These are phyloP conservation scores for Catocala fraxini DNA, from an alignment of 2,888 invertebrate species.

Conservation along the genomic window DNA sequence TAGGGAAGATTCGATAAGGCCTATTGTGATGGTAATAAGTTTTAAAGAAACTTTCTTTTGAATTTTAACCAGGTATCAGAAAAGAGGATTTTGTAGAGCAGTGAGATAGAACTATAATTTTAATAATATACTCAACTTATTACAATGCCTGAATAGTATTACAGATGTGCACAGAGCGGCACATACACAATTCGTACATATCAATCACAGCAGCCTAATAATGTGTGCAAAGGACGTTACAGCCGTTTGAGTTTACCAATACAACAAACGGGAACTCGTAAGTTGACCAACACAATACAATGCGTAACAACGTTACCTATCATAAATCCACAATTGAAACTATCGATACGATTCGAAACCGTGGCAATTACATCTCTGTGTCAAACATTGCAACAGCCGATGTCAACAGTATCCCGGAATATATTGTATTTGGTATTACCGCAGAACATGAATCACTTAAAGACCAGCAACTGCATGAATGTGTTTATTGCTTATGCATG, in stretches of 20 bases:
- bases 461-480: background rate
- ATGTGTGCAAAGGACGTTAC: background rate
- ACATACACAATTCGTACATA: too few species aligned
- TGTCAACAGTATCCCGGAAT: background rate
- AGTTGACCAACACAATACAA: constrained; percentile 3
- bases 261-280: background rate
- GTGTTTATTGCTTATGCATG: background rate
- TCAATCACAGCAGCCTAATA: too few species aligned
- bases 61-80: too few species aligned
- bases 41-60: too few species aligned
- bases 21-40: too few species aligned
- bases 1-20: too few species aligned
- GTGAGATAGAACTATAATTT: too few species aligned
- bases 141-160: too few species aligned
- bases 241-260: background rate
- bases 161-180: too few species aligned
- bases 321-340: constrained; percentile 5
- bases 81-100: too few species aligned
- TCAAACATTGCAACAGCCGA: constrained; percentile 10
- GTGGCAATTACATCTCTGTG: constrained; percentile 3
- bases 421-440: constrained; percentile 5
- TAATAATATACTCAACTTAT: too few species aligned
- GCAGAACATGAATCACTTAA: constrained; percentile 8
- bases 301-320: background rate
- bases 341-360: constrained; percentile 1